phyloP scores from a whole-genome alignment of 1,140 invertebrate genomes.

The Bombus consobrinus region DNA sequence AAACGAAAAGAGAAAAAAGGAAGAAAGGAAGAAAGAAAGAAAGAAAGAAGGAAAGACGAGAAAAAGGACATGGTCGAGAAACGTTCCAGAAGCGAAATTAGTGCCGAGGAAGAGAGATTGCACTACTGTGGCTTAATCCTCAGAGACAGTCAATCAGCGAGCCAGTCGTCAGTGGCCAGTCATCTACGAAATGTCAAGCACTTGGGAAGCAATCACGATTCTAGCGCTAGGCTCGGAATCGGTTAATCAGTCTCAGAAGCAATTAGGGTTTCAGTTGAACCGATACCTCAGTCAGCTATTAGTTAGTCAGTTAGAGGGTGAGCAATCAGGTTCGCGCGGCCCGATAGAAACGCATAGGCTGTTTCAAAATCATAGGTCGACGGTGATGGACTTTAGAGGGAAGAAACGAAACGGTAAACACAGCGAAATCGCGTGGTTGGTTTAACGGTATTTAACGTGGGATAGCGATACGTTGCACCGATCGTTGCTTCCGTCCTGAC shows the following conservation, averaged over 20 bases:
- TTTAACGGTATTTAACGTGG: background rate
- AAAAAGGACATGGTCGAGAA: no score
- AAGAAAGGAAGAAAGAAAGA: no score
- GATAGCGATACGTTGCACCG: background rate
- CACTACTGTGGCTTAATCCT: background rate
- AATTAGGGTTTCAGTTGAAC: constrained; percentile 12
- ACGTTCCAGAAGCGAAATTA: background rate
- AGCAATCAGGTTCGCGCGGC: background rate
- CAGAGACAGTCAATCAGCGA: background rate
- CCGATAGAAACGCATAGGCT: background rate
- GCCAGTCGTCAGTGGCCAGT: background rate
- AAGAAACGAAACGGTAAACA: background rate
- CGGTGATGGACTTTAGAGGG: background rate
- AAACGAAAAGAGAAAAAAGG: accelerated
- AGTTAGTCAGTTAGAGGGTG: constrained; percentile 17
- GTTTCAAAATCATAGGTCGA: background rate
- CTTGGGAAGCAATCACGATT: constrained; percentile 17
- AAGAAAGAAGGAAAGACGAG: no score
- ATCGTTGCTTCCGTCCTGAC: background rate
- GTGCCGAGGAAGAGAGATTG: accelerated
- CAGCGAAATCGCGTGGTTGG: background rate
- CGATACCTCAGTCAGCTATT: constrained; percentile 21
- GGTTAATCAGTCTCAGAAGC: constrained; percentile 35
- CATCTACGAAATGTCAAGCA: constrained; percentile 32
- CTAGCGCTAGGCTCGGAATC: background rate